A percentile compares a stretch with the other conserved stretches of the same genome.
These are phyloP conservation scores for Formica selysi DNA, from an alignment of 1,140 invertebrate species.

Conservation along the genomic window DNA sequence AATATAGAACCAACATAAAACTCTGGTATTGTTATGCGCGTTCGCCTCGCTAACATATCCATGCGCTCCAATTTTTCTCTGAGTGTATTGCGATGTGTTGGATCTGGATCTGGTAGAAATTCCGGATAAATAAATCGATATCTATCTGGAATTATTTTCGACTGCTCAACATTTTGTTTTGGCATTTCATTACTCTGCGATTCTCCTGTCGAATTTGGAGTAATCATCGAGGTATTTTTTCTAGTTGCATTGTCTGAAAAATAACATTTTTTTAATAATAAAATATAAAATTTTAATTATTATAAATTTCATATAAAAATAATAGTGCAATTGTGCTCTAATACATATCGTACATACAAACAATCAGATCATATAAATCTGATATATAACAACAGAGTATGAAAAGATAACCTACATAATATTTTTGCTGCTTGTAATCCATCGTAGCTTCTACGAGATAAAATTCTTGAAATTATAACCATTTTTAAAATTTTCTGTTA, in stretches of 20 bases:
- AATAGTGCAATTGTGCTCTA: neutral
- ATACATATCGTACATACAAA: neutral
- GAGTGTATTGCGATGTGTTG: slow-evolving; percentile 92
- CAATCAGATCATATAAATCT: neutral
- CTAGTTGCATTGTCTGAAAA: slow-evolving; percentile 18
- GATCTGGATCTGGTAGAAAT: slow-evolving; percentile 96
- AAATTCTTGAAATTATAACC: slow-evolving; percentile 38
- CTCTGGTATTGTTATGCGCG: slow-evolving; percentile 96
- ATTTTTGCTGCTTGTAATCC: slow-evolving; percentile 15
- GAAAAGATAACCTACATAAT: slow-evolving; percentile 35
- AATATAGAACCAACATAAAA: slow-evolving; percentile 99
- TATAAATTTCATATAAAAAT: neutral
- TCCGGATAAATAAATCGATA: slow-evolving; percentile 95
- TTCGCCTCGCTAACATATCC: slow-evolving; percentile 96
- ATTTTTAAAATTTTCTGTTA: slow-evolving; percentile 34
- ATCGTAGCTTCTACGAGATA: slow-evolving; percentile 4
- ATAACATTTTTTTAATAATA: neutral
- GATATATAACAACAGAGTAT: neutral
- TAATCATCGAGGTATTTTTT: neutral
- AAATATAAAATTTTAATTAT: neutral
- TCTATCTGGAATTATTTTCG: slow-evolving; percentile 13
- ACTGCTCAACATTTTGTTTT: neutral
- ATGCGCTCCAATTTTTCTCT: slow-evolving; percentile 95
- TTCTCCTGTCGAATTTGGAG: neutral
- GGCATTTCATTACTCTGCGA: neutral